Evolutionary conservation across 2,888 invertebrate species (phyloP), one percentile per base, ranked within the genome.

Genomic region (Saturnia pavonia): DNA sequence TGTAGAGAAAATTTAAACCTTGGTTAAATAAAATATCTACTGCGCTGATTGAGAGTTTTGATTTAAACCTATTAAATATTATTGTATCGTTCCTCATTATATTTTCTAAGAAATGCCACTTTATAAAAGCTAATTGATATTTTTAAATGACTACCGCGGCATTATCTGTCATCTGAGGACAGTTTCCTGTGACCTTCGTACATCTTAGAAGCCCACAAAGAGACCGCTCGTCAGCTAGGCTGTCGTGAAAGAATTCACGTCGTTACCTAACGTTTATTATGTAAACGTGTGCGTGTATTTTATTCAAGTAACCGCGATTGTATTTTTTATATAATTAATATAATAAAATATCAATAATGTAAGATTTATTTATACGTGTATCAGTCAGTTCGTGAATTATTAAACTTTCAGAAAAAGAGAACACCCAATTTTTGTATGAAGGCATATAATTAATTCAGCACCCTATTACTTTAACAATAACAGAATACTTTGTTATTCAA

Each of bases 191-290:
- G 65, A 34, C 65, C 65, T 65, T 65, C 40, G 40, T 65, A 19
- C 65, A 12, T 65, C 65, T 40, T 9, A 65, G 40, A 65, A 34
- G 34, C 14, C 19, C 19, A 19, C 65, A 65, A 65, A 65, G 65
- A 65, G 40, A 9, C 65, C 65, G 65, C 65, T n/a, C 34, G 40
- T 34, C 19, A 40, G 9, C 40, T 40, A 7, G 19, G 19, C 65
- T 19, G 65, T 40, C 40, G 40, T 65, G 65, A 65, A 65, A 65
- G 65, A 65, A 65, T 65, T 71, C 57, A 68, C 27, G 19, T 25
- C 25, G 25, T 12, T 25, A 60, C 25, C 27, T 25, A 14, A 27
- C 1, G 11, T 22, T 54, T 22, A 11, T 54, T 6, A 12, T 11
- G 14, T 25, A 60, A 60, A 22, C 7, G 48, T n/a, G 11, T 8